Evolutionary conservation across 1,140 invertebrate genomes (phyloP), one percentile per base, ranked within the genome.

Genomic region (Pogonomyrmex californicus): DNA sequence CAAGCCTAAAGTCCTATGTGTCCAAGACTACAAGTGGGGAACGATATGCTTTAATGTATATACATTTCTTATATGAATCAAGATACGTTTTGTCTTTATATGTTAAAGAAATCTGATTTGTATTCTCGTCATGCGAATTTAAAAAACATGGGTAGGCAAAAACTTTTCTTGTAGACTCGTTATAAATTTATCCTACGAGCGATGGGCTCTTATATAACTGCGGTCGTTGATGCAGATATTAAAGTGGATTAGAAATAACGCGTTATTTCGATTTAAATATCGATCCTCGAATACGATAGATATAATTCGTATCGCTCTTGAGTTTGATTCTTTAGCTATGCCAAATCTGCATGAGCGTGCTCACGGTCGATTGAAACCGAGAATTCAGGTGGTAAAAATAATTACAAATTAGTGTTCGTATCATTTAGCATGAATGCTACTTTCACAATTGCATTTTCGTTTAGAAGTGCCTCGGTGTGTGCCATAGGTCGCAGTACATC

Each of bases 41-140:
- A 89, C 87, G 44, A 86, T 88, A 86, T 87, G 68, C 63, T 87
- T 62, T 87, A 44, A 65, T 60, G 30, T 82, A 75, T 91, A 87
- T 91, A 91, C 86, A 91, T 68, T 86, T 75, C 44, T 63, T 85
- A 90, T 91, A 73, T 87, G 87, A 89, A 91, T 91, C 60, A 87
- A 89, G 76, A 86, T 86, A 89, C 58, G 82, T 60, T 47, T 86
- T 77, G 65, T 77, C 60, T 90, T 23, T 47, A 36, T 54, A 44
- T 71, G 60, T 68, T 44, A 82, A 91, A 79, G 68, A 87, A 90
- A 81, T 87, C 73, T 86, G 81, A 86, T 70, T 73, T 66, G 12
- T 71, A 33, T 71, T 71, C n/a, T 47, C 54, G 41, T 83, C 68
- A 60, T 60, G 68, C 41, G 2, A 62, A 60, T 83, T 73, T 83